A percentile compares a stretch with the other conserved stretches of the same genome.
phyloP scores from a whole-genome alignment of 2,888 invertebrate genomes.

The Parochlus steinenii region DNA sequence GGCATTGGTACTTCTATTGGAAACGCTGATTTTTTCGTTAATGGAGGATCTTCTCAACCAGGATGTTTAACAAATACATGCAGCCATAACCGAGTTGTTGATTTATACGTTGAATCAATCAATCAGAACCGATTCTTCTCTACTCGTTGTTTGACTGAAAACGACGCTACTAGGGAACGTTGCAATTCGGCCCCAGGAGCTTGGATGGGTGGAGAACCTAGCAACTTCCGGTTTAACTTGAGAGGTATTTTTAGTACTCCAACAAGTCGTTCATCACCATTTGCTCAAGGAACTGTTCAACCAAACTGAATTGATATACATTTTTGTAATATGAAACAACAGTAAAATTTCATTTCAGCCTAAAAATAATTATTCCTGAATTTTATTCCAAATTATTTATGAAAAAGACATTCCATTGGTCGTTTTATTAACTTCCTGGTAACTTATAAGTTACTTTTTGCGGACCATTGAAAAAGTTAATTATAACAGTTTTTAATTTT shows the following conservation, averaged over 20 bases:
- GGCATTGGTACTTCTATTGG: slow-evolving; percentile 25
- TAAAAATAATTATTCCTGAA: neutral
- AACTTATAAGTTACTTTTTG: too few relatives aligned
- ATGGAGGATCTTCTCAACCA: slow-evolving; percentile 25
- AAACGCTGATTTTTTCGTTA: slow-evolving; percentile 28
- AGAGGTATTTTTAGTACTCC: slow-evolving; percentile 1
- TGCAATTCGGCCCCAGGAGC: slow-evolving; percentile 21
- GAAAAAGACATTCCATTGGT: too few relatives aligned
- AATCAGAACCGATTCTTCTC: slow-evolving; percentile 13
- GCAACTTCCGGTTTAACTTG: neutral
- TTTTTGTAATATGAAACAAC: neutral
- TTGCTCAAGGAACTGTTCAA: slow-evolving; percentile 3
- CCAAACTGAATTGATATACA: neutral
- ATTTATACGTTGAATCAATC: slow-evolving; percentile 24
- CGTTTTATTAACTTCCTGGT: too few relatives aligned
- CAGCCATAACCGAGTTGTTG: slow-evolving; percentile 25
- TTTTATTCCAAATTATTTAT: too few relatives aligned
- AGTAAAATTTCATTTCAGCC: neutral
- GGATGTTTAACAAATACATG: slow-evolving; percentile 22
- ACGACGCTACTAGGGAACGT: slow-evolving; percentile 15
- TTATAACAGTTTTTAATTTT: too few relatives aligned
- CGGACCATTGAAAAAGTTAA: too few relatives aligned
- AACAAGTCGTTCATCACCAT: neutral
- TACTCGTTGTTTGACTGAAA: slow-evolving; percentile 16
- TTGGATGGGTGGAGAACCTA: slow-evolving; percentile 25